Evolutionary conservation across 2,113 vertebrate species (phyloP).

Genomic region (Marcusenius ussheri): DNA sequence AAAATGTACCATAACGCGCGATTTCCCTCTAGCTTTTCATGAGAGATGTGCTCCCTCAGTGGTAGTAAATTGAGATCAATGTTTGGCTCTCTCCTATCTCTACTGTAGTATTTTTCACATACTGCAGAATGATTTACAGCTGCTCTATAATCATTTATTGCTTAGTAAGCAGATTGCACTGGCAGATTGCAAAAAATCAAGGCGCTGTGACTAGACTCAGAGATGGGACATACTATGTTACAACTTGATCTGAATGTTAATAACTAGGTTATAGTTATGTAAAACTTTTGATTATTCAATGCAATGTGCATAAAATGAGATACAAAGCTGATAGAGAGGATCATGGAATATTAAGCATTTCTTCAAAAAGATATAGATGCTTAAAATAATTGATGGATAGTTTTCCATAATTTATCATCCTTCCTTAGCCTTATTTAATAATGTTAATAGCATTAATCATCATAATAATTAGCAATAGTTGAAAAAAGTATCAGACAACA

Average conservation of each 20-base stretch:
- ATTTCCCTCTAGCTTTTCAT: neutral
- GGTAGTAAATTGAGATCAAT: neutral
- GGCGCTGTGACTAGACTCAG: neutral
- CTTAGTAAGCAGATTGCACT: neutral
- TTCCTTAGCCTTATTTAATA: neutral
- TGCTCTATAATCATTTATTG: neutral
- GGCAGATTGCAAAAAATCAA: neutral
- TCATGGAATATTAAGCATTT: neutral
- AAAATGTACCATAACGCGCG: neutral
- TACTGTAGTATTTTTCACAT: neutral
- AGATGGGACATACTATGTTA: neutral
- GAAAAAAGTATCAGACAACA: neutral
- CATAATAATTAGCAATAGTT: neutral
- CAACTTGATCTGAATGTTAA: neutral
- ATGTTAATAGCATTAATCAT: neutral
- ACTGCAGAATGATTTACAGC: neutral
- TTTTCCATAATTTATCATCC: neutral
- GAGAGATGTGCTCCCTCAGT: neutral
- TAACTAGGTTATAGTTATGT: neutral
- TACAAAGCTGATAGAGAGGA: neutral
- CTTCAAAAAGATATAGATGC: neutral
- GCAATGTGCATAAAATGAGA: neutral
- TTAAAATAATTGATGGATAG: neutral
- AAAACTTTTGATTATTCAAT: neutral
- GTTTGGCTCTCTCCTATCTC: neutral